Base-by-base conservation (phyloP, 2,888 invertebrate genomes). In the Zygogramma bicolorata region DNA sequence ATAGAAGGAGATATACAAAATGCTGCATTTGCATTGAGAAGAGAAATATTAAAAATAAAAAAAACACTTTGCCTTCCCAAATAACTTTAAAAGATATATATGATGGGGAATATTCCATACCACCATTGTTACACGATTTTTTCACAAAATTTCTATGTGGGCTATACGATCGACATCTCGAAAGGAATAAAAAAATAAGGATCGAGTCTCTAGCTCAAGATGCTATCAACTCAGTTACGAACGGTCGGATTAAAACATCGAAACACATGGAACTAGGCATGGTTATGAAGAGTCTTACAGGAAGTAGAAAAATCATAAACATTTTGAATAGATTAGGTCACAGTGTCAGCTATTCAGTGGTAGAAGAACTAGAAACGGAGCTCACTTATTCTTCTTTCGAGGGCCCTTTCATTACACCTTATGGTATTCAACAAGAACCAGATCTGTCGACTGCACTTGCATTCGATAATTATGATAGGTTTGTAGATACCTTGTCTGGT, bases 311-410 rank as follows among this genome's bases (percentile, higher is more conserved):
- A 59, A 58, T 67, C 20, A 27, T 67, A 8, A 59, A 59, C 22
- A n/a, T n/a, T n/a, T n/a, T n/a, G n/a, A n/a, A 84, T 74, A 79
- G 73, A 75, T 82, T 78, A 58, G 83, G 83, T n/a, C 83, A 84
- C 73, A 82, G 79, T 53, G 71, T 73, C 25, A 77, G 77, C 58
- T 84, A 83, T 62, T 59, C 75, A 22, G 65, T 49, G 4, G 59
- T 81, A 15, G 82, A 83, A 79, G 83, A 83, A 77, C 66, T 84
- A 6, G 84, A 84, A 79, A 81, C 81, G 25, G 80, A 81, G 81
- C 53, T 71, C 15, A 81, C 82, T 38, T 80, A 67, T 76, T 31
- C 79, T 27, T 78, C 77, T 18, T 27, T 68, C 5, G 18, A 74
- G 29, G 29, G 29, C 29, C 29, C 7, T 29, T 29, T 29, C 29